Conservation (phyloP, 1,140 invertebrate genomes). For the Leptonema lineaticorne region DNA sequence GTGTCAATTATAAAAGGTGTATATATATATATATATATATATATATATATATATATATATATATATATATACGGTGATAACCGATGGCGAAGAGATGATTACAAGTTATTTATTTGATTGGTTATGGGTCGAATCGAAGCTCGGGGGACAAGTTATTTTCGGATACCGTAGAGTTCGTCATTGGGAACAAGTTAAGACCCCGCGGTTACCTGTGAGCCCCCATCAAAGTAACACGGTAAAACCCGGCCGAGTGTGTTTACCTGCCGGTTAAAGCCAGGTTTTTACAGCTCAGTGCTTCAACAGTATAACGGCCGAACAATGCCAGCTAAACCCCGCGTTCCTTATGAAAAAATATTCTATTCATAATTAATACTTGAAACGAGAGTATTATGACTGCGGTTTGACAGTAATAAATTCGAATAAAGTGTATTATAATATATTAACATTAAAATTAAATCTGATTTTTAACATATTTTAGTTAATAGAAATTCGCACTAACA, state of each 20-base stretch:
- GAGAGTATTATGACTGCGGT: no score
- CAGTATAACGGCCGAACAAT: neutral
- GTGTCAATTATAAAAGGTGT: no score
- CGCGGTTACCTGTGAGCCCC: constrained; percentile 19
- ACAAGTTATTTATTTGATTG: constrained; percentile 30
- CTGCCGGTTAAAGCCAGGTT: constrained; percentile 1
- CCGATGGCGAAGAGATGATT: constrained; percentile 11
- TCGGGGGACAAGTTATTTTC: constrained; percentile 17
- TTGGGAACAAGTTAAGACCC: constrained; percentile 28
- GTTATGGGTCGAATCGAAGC: neutral
- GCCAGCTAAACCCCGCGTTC: no score
- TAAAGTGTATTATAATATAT: no score
- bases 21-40: neutral
- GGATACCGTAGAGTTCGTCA: no score
- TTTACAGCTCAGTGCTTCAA: neutral
- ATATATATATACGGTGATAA: constrained; percentile 9
- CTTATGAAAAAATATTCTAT: no score
- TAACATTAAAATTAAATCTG: no score
- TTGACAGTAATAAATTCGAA: no score
- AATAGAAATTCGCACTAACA: no score
- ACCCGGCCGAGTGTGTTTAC: constrained; percentile 23
- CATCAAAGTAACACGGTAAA: constrained; percentile 30
- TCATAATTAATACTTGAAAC: no score
- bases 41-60: neutral
- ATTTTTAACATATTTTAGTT: no score